Evolutionary conservation across 1,140 invertebrate species (phyloP), one percentile per base, ranked within the genome.

Genomic region (Cotesia vestalis): DNA sequence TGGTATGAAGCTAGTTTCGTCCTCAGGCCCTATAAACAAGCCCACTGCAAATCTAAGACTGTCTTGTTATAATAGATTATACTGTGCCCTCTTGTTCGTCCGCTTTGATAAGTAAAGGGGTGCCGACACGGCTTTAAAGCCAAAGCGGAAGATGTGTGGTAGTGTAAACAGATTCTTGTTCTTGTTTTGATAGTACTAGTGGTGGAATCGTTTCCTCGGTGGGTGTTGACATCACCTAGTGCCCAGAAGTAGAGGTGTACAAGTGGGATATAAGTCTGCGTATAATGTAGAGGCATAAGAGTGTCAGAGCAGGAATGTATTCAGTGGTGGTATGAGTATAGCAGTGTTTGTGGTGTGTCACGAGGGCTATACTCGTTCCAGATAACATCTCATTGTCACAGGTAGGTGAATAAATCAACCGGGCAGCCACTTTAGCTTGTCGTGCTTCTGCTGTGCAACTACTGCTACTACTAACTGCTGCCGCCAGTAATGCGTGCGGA

Each of bases 381-480:
- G 84, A 85, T 84, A 85, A 82, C 79, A 84, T 84, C 83, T 84
- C 79, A 81, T 82, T 83, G 81, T 82, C 79, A 78, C 77, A 77
- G 74, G 69, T 72, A 79, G 62, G 76, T 76, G 78, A 84, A 85
- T 80, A 81, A 80, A 80, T 78, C 79, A 79, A 73, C 51, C 70
- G 72, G 75, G 72, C 63, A 72, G 70, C 63, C 53, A 72, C 70
- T 72, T 71, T 64, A 38, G 51, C 53, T 72, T 72, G 70, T 72
- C 70, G 70, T 72, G 70, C 63, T 11, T 46, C 11, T 46, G 40
- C 40, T 46, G 40, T 46, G 40, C 11, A 9, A 46, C 40, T 46
- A 46, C 40, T 46, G 11, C 11, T 46, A 46, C 40, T 9, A 12
- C 17, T 8, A 27, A 12, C 17, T 8, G 8, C 11, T 61, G 6